phyloP scores from a whole-genome alignment of 2,888 invertebrate genomes.

The Rutpela maculata region DNA sequence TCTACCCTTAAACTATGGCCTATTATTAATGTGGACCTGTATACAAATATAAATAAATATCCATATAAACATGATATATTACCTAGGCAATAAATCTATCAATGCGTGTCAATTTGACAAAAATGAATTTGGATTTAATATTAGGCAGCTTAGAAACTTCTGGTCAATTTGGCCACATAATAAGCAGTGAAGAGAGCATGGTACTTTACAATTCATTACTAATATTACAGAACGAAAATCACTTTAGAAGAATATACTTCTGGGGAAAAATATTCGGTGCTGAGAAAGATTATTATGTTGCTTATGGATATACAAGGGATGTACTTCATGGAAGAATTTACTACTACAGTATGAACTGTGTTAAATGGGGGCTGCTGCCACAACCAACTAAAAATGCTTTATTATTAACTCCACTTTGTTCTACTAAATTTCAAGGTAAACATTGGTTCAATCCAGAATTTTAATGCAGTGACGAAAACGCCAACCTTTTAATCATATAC shows the following conservation, averaged over 20 bases:
- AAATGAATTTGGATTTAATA: constrained; percentile 77
- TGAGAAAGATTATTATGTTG: constrained; percentile 88
- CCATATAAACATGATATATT: neutral
- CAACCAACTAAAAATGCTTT: constrained; percentile 72
- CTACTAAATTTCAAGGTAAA: constrained; percentile 70
- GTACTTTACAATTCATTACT: constrained; percentile 86
- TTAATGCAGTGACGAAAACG: neutral
- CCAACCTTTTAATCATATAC: neutral
- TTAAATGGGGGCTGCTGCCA: constrained; percentile 82
- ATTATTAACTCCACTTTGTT: constrained; percentile 72
- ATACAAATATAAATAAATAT: neutral
- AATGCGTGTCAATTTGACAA: constrained; percentile 42
- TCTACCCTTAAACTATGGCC: no score
- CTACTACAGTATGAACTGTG: constrained; percentile 85
- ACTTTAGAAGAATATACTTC: constrained; percentile 87
- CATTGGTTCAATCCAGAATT: neutral
- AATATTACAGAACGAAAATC: constrained; percentile 88
- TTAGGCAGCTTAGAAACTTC: constrained; percentile 76
- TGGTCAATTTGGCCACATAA: constrained; percentile 81
- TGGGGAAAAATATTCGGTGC: constrained; percentile 90
- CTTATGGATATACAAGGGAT: constrained; percentile 86
- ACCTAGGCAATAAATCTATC: constrained; percentile 1
- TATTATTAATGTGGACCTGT: no score
- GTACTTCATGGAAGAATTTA: constrained; percentile 83
- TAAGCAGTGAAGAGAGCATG: constrained; percentile 84